Percentiles rank a stretch among this genome's conserved stretches.
phyloP scores from a whole-genome alignment of 2,888 invertebrate species.

The Drosophila helvetica region DNA sequence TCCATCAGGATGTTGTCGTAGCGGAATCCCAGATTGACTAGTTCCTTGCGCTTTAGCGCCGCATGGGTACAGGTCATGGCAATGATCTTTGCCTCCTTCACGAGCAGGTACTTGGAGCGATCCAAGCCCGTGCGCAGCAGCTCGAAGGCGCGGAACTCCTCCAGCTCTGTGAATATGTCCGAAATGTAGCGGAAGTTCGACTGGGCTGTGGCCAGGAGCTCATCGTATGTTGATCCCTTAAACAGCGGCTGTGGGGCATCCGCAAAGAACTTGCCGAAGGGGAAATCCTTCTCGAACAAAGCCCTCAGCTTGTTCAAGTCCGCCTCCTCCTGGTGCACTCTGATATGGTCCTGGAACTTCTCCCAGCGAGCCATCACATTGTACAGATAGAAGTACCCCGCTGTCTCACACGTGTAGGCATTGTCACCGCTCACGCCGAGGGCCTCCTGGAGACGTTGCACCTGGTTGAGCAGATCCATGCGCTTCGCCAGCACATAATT shows the following conservation, averaged over 20 bases:
- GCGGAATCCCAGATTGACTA: conserved; percentile 97
- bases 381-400: conserved; percentile 98
- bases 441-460: conserved; percentile 94
- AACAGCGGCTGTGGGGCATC: conserved; percentile 97
- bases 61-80: conserved; percentile 99
- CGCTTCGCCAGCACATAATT: conserved; percentile 98
- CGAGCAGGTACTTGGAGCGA: conserved; percentile 97
- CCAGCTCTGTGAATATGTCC: conserved; percentile 97
- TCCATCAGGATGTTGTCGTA: conserved; percentile 99
- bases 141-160: conserved; percentile 99
- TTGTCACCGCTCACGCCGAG: conserved; percentile 94
- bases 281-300: conserved; percentile 91
- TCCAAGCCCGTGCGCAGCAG: conserved; percentile 97
- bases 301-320: conserved; percentile 61
- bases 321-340: conserved; percentile 42
- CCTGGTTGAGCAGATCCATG: conserved; percentile 93
- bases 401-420: conserved; percentile 98
- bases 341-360: conserved; percentile 87
- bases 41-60: conserved; percentile 96
- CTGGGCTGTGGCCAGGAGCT: conserved; percentile 94
- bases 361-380: conserved; percentile 96
- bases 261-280: conserved; percentile 96
- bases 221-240: conserved; percentile 88
- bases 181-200: conserved; percentile 98
- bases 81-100: conserved; percentile 99